Conservation (phyloP, 2,797 vertebrate genomes). For the Malurus splendens region DNA sequence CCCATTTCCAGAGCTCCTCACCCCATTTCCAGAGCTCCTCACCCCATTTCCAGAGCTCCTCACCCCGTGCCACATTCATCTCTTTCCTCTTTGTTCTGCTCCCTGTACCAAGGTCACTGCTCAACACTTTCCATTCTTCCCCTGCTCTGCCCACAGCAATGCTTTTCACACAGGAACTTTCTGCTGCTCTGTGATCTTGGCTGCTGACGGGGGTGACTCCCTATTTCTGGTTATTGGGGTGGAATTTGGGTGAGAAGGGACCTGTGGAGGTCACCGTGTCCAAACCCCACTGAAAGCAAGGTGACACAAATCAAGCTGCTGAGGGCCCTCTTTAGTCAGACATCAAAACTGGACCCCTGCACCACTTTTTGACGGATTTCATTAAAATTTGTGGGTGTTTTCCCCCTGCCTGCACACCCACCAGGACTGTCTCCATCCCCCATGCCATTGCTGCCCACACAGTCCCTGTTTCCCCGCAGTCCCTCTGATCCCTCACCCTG, state of each 20-base stretch:
- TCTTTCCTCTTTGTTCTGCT: constrained; percentile 53
- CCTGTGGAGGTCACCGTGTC: background rate
- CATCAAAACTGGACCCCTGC: background rate
- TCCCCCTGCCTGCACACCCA: fast-evolving
- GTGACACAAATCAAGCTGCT: background rate
- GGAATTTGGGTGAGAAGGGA: background rate
- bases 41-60: no score
- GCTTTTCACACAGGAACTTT: background rate
- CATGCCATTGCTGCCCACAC: fast-evolving
- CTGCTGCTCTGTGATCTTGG: background rate
- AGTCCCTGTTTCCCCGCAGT: background rate
- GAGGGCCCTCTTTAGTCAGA: constrained; percentile 13
- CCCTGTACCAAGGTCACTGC: constrained; percentile 52
- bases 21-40: no score
- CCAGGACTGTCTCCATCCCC: background rate
- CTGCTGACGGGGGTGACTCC: background rate
- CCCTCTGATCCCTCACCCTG: background rate
- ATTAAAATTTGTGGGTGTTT: background rate
- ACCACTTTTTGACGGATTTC: background rate
- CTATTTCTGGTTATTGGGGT: background rate
- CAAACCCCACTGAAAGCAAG: background rate
- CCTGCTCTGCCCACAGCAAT: background rate
- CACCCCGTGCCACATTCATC: constrained; percentile 37
- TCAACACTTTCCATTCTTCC: constrained; percentile 39
- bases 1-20: no score